Base-by-base conservation (phyloP, 2,797 vertebrate genomes). In the Nannoperca australis region DNA sequence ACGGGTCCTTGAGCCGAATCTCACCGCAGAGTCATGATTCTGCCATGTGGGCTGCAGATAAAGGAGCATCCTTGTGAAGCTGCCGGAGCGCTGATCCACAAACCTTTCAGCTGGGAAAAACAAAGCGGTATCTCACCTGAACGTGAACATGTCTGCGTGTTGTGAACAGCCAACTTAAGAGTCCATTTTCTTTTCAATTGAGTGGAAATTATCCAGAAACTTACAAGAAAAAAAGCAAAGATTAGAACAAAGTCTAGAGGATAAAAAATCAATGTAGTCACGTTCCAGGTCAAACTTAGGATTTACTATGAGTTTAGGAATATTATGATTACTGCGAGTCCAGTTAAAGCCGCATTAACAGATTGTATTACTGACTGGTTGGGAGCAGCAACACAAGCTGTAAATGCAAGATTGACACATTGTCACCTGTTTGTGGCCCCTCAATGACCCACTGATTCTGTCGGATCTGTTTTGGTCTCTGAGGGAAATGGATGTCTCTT, bases 1-100 rank as follows among this genome's bases (percentile, higher is more conserved):
- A 5, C 12, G 9, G 54, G n/a, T 80, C 70, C 54, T 73, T 47
- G 34, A 56, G 60, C 20, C 40, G 6, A 30, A 38, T 68, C 65
- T 72, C 13, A 7, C 66, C 13, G 60, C 65, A 10, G 49, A 51
- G 81, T 62, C 55, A 12, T 2, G 32, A 55, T 24, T 15, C 59
- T 22, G 63, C 73, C 50, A 2, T 55, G 64, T 40, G 76, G 18
- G 58, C 22, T 4, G 62, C n/a, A 47, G 59, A 47, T 27, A 49
- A 65, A 69, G 70, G 55, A 56, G 47, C 67, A 36, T 49, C 70
- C 3, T 15, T n/a, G 1, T 14, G 14, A 42, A 24, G 45, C 24
- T 42, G 45, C 1, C 9, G 2, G 49, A 24, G 12, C 55, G 18
- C 13, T 49, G 55, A 66, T 49, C 55, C 38, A 18, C 22, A 22